Conservation (phyloP, 2,113 vertebrate genomes). For the Lophochroa leadbeateri region DNA sequence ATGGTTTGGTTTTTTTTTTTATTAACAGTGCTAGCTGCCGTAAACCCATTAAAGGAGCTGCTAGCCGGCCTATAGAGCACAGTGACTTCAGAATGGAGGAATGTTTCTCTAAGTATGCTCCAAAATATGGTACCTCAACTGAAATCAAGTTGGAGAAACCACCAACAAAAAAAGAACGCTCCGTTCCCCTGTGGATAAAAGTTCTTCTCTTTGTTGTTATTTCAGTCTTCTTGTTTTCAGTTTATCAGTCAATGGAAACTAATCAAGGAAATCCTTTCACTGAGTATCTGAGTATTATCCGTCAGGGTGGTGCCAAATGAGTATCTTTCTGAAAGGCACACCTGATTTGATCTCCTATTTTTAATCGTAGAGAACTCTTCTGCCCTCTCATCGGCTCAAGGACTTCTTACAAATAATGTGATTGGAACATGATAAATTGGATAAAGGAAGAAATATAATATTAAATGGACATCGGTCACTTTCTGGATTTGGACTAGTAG, state of each 20-base stretch:
- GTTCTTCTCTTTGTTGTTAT: slow-evolving; percentile 82
- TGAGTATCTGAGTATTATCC: not conserved
- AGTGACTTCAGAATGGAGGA: slow-evolving; percentile 82
- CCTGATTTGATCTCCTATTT: slow-evolving; percentile 71
- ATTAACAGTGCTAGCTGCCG: slow-evolving; percentile 88
- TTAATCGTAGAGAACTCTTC: slow-evolving; percentile 75
- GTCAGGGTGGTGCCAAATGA: slow-evolving; percentile 35
- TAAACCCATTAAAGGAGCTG: slow-evolving; percentile 91
- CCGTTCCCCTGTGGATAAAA: slow-evolving; percentile 88
- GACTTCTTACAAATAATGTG: slow-evolving; percentile 72
- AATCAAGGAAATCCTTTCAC: slow-evolving; percentile 84
- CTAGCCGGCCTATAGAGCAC: slow-evolving; percentile 81
- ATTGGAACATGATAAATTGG: slow-evolving; percentile 73
- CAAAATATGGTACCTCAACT: slow-evolving; percentile 72
- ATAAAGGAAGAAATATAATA: slow-evolving; percentile 66
- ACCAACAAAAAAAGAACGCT: slow-evolving; percentile 69
- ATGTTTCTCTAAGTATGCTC: slow-evolving; percentile 72
- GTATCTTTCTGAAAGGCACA: slow-evolving; percentile 68
- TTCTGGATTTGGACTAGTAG: slow-evolving; percentile 75
- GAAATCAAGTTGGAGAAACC: slow-evolving; percentile 73
- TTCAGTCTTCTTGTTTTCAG: slow-evolving; percentile 83
- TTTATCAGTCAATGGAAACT: slow-evolving; percentile 96
- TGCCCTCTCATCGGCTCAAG: slow-evolving; percentile 72
- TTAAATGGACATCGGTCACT: slow-evolving; percentile 70
- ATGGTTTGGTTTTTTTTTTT: not conserved